Percentiles rank a stretch among this genome's conserved stretches.
These are phyloP conservation scores for Idaea straminata DNA, from an alignment of 2,888 invertebrate genomes.

Conservation along the genomic window DNA sequence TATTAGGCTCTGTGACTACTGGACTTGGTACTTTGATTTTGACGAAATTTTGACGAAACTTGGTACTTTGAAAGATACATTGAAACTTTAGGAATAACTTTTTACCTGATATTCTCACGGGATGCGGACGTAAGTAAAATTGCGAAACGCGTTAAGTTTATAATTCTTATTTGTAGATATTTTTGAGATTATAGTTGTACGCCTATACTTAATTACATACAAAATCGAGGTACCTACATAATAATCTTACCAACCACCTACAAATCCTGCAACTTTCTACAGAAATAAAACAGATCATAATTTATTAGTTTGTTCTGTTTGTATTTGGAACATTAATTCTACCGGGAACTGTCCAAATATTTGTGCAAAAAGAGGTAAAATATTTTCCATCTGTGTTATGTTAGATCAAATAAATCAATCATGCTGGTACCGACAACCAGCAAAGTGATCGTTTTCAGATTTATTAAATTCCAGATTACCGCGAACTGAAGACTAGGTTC, in stretches of 20 bases:
- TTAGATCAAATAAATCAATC: constrained; percentile 37
- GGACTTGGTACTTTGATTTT: no score
- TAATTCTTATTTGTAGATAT: no score
- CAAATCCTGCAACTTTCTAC: neutral
- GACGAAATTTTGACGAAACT: no score
- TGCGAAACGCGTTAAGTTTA: no score
- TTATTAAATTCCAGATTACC: neutral
- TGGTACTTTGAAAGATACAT: no score
- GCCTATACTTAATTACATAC: neutral
- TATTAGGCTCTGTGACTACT: no score
- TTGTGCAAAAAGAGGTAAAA: constrained; percentile 38
- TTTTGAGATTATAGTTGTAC: neutral
- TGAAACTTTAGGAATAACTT: no score
- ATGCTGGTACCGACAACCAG: constrained; percentile 1
- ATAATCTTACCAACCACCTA: no score
- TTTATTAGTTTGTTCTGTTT: constrained; percentile 3
- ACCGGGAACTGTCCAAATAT: constrained; percentile 46
- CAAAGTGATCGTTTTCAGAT: neutral
- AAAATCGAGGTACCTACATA: no score
- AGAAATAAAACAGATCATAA: constrained; percentile 6
- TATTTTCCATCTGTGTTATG: constrained; percentile 36
- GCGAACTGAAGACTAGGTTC: no score
- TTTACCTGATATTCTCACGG: no score
- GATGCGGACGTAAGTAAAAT: no score
- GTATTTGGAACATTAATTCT: constrained; percentile 13